A percentile compares a stretch with the other conserved stretches of the same genome.
Conservation (phyloP, 1,140 invertebrate species). For the Panonychus citri region DNA sequence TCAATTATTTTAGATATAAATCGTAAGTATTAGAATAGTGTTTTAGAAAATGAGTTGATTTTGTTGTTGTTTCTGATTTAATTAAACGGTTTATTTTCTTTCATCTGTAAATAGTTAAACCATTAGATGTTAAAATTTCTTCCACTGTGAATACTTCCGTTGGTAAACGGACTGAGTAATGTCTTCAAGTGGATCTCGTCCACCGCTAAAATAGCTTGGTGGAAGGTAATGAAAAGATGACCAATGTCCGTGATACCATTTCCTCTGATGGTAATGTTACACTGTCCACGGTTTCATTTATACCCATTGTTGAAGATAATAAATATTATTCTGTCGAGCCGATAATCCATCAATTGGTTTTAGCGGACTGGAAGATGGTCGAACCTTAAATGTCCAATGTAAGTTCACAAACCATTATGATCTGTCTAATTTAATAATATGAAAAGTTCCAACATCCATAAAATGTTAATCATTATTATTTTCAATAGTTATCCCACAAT, state of each 20-base stretch:
- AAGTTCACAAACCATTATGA: slow-evolving; percentile 9
- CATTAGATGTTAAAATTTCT: slow-evolving; percentile 47
- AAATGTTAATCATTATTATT: slow-evolving; percentile 13
- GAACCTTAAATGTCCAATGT: slow-evolving; percentile 13
- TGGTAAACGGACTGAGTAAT: slow-evolving; percentile 15
- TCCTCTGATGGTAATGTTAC: slow-evolving; percentile 14
- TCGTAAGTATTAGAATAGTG: slow-evolving; percentile 17
- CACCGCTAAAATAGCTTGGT: slow-evolving; percentile 18
- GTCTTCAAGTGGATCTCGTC: slow-evolving; percentile 16
- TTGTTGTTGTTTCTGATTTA: too few species aligned
- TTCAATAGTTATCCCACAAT: slow-evolving; percentile 14
- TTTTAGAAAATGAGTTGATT: too few species aligned
- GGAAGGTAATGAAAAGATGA: slow-evolving; percentile 11
- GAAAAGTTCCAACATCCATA: too few species aligned
- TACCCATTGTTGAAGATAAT: slow-evolving; percentile 47
- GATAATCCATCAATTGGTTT: slow-evolving; percentile 39
- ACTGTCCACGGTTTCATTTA: slow-evolving; percentile 13
- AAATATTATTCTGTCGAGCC: slow-evolving; percentile 55
- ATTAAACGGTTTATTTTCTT: too few species aligned
- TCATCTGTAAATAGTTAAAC: slow-evolving; percentile 39
- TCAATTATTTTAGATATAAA: slow-evolving; percentile 19
- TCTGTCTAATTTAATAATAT: too few species aligned
- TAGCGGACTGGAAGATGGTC: slow-evolving; percentile 11
- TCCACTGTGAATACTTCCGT: slow-evolving; percentile 4
- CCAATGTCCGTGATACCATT: not conserved